Percentiles rank a stretch among this genome's conserved stretches.
Conservation (phyloP, 2,888 invertebrate species). For the Corythucha ciliata region DNA sequence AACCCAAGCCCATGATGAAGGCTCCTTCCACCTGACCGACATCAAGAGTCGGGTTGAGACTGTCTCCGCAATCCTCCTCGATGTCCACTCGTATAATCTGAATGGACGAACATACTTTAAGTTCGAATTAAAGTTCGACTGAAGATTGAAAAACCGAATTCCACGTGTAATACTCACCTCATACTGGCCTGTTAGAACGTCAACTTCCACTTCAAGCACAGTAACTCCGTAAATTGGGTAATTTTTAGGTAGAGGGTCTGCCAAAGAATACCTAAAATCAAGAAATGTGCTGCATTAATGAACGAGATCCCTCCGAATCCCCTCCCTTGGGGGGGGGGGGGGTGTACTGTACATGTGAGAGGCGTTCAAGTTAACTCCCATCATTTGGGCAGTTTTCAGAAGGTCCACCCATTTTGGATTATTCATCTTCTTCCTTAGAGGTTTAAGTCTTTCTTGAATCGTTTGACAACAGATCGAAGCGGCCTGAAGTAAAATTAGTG, state of each 20-base stretch:
- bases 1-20: constrained; percentile 54
- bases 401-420: constrained; percentile 43
- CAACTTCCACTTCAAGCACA: constrained; percentile 63
- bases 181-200: constrained; percentile 63
- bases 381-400: constrained; percentile 26
- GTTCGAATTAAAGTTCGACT: not conserved
- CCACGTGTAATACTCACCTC: not conserved
- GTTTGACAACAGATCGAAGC: constrained; percentile 26
- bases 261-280: constrained; percentile 6
- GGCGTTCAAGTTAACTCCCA: constrained; percentile 52
- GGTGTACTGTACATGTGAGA: constrained; percentile 46
- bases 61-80: constrained; percentile 64
- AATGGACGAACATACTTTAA: too few species aligned
- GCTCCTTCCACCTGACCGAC: constrained; percentile 54
- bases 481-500: constrained; percentile 15
- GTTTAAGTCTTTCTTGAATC: constrained; percentile 22
- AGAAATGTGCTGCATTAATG: not conserved
- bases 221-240: constrained; percentile 51
- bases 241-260: constrained; percentile 13
- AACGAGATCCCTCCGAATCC: not conserved
- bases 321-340: not conserved
- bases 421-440: constrained; percentile 39
- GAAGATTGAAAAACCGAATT: not conserved
- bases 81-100: constrained; percentile 58
- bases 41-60: constrained; percentile 62